A percentile compares a stretch with the other conserved stretches of the same genome.
Conservation (phyloP, 2,113 vertebrate genomes). For the Leptosomus discolor region DNA sequence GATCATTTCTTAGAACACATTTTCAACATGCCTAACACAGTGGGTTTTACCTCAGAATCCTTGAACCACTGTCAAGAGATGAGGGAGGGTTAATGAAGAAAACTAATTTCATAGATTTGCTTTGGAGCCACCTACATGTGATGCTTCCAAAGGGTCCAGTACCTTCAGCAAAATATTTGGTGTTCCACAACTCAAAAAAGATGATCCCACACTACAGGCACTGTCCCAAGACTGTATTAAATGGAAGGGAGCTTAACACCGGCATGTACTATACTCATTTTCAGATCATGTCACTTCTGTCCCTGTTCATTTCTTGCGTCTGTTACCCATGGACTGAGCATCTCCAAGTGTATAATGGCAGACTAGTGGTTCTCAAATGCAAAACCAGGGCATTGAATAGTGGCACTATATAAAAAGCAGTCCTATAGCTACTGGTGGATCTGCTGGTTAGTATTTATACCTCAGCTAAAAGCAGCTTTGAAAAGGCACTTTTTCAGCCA, state of each 20-base stretch:
- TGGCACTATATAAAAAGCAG: not conserved
- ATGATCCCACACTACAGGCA: not conserved
- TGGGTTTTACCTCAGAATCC: not conserved
- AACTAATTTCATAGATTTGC: not conserved
- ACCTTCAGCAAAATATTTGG: not conserved
- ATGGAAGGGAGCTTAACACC: not conserved
- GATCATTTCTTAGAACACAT: not conserved
- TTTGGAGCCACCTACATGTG: not conserved
- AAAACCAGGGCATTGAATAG: not conserved
- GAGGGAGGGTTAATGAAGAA: not conserved
- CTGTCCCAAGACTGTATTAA: not conserved
- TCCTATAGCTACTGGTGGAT: not conserved
- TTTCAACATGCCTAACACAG: not conserved
- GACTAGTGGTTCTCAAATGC: not conserved
- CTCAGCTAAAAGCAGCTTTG: not conserved
- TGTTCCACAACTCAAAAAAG: not conserved
- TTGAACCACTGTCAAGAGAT: not conserved
- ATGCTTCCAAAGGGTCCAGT: not conserved
- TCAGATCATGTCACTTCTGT: not conserved
- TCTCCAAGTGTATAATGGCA: not conserved
- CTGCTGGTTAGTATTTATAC: not conserved
- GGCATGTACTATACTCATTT: not conserved
- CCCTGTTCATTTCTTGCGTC: not conserved
- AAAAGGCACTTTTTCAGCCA: not conserved
- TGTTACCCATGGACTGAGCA: fast-evolving